Percentiles rank a stretch among this genome's conserved stretches.
These are phyloP conservation scores for Orientallactaga bullata DNA, from an alignment of 2,113 vertebrate species.

Conservation along the genomic window DNA sequence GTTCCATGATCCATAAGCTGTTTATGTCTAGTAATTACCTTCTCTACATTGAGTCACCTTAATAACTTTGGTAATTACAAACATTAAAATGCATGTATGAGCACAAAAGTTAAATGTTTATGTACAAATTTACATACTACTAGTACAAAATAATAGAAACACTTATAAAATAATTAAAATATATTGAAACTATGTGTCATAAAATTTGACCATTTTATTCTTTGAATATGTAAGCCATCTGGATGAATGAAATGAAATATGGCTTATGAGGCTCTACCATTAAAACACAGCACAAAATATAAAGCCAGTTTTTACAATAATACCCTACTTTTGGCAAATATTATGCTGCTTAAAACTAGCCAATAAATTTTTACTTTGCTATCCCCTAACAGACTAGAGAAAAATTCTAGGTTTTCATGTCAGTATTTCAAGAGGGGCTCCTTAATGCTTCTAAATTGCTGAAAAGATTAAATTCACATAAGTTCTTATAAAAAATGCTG, in stretches of 20 bases:
- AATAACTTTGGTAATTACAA: background rate
- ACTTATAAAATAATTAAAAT: slow-evolving; percentile 2
- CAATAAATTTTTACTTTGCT: slow-evolving; percentile 5
- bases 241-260: background rate
- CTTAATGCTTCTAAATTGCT: background rate
- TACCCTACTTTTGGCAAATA: background rate
- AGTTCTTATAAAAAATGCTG: slow-evolving; percentile 47
- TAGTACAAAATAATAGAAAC: background rate
- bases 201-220: background rate
- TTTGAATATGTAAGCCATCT: background rate
- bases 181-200: background rate
- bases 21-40: background rate
- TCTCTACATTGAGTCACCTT: background rate
- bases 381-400: background rate
- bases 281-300: background rate
- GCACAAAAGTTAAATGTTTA: background rate
- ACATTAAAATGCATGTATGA: background rate
- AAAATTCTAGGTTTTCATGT: background rate
- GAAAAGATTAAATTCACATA: background rate
- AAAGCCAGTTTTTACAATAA: background rate
- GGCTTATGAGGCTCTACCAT: background rate
- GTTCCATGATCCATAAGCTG: background rate
- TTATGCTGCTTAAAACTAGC: background rate
- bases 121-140: background rate
- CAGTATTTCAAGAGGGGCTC: background rate